These are phyloP conservation scores for Camponotus fellah DNA, from an alignment of 2,888 invertebrate genomes.

Conservation along the genomic window DNA sequence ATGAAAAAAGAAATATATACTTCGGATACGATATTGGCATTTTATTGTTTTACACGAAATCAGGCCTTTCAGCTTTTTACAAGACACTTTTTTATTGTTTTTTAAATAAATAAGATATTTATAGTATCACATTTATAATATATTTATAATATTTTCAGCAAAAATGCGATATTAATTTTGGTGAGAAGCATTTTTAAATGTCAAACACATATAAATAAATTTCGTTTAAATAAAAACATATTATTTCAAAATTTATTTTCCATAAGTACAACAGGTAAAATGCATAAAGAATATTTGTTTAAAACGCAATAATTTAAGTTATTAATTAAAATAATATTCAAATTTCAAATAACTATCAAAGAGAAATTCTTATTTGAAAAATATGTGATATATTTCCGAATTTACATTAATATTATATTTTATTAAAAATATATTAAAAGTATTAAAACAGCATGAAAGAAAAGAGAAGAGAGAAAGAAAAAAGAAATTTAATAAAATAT, in stretches of 20 bases:
- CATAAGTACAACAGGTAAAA: not conserved
- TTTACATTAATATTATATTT: not conserved
- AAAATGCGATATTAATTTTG: not conserved
- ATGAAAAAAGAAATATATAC: slow-evolving; percentile 21
- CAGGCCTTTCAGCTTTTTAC: slow-evolving; percentile 8
- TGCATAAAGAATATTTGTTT: not conserved
- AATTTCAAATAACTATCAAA: not conserved
- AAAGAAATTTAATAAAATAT: not conserved
- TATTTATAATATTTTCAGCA: not conserved
- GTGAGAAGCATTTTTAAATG: not conserved
- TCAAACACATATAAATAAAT: not conserved
- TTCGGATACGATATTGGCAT: not conserved
- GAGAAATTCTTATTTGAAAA: not conserved
- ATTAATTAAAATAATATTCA: not conserved
- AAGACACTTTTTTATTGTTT: not conserved
- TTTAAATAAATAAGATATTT: too few species aligned
- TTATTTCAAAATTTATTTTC: not conserved
- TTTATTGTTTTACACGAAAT: slow-evolving; percentile 9
- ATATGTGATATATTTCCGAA: not conserved
- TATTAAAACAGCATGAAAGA: not conserved
- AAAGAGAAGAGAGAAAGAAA: not conserved
- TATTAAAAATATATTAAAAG: not conserved
- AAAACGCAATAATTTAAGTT: not conserved
- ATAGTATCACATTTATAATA: not conserved
- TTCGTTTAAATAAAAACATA: not conserved